phyloP scores from a whole-genome alignment of 2,113 vertebrate species.

The Cricetomys ansorgei region DNA sequence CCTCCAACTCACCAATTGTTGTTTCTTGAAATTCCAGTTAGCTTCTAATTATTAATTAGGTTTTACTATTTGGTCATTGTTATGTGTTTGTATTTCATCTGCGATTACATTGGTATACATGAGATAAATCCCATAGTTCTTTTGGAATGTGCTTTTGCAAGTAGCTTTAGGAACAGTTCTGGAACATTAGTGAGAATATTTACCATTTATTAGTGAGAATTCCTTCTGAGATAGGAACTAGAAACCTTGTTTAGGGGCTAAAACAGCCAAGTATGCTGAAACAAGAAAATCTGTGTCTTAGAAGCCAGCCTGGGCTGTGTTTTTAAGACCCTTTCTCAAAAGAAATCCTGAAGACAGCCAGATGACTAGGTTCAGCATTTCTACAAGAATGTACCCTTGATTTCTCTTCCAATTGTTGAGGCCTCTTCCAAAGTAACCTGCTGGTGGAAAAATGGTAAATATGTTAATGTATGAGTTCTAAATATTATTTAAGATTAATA shows the following conservation, averaged over 20 bases:
- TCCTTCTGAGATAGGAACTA: neutral
- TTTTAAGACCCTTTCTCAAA: neutral
- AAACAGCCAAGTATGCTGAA: neutral
- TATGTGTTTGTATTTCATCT: neutral
- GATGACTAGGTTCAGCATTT: neutral
- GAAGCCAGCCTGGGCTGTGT: neutral
- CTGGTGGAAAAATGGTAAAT: neutral
- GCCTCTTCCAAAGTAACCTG: conserved; percentile 16
- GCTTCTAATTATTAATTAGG: neutral
- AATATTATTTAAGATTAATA: conserved; percentile 82
- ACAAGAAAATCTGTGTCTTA: no score
- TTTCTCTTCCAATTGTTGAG: neutral
- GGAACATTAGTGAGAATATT: neutral
- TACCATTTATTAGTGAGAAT: neutral
- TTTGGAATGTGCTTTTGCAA: neutral
- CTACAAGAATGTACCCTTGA: neutral
- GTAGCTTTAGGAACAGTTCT: neutral
- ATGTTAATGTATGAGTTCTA: conserved; percentile 58
- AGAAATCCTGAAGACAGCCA: neutral
- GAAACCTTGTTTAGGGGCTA: neutral
- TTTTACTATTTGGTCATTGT: neutral
- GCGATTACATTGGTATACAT: neutral
- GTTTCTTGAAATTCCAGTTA: neutral
- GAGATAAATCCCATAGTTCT: neutral
- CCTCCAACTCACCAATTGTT: neutral